Conservation (phyloP, 2,888 invertebrate species). For the Coelinius sp. region DNA sequence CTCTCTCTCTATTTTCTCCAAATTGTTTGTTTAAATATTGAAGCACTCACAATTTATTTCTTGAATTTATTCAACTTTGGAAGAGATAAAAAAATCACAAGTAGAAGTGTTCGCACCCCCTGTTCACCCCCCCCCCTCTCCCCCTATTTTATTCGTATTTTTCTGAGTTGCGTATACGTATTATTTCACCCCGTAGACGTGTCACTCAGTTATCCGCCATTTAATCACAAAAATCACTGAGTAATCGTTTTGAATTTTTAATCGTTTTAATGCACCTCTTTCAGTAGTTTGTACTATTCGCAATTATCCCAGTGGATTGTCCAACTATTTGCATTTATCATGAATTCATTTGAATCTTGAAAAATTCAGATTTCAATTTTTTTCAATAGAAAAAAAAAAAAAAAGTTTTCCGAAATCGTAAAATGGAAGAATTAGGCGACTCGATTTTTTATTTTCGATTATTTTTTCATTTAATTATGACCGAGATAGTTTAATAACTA, state of each 20-base stretch:
- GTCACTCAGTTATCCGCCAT: neutral
- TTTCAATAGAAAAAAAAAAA: no score
- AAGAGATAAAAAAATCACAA: neutral
- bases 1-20: slow-evolving; percentile 20
- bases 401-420: no score
- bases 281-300: slow-evolving; percentile 10
- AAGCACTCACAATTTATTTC: neutral
- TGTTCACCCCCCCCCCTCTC: neutral
- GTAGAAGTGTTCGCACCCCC: neutral
- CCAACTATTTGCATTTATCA: neutral
- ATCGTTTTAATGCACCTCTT: slow-evolving; percentile 10
- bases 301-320: slow-evolving; percentile 2
- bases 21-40: slow-evolving; percentile 11
- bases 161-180: slow-evolving; percentile 3
- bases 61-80: neutral
- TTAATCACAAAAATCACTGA: neutral
- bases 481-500: no score
- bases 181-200: neutral
- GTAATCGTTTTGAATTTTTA: neutral
- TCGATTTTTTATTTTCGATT: no score
- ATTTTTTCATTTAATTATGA: no score
- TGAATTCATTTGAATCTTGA: neutral
- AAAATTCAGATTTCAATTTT: no score
- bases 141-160: neutral
- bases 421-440: no score